Base-by-base conservation (phyloP, 2,797 vertebrate species). In the Botia kubotai region DNA sequence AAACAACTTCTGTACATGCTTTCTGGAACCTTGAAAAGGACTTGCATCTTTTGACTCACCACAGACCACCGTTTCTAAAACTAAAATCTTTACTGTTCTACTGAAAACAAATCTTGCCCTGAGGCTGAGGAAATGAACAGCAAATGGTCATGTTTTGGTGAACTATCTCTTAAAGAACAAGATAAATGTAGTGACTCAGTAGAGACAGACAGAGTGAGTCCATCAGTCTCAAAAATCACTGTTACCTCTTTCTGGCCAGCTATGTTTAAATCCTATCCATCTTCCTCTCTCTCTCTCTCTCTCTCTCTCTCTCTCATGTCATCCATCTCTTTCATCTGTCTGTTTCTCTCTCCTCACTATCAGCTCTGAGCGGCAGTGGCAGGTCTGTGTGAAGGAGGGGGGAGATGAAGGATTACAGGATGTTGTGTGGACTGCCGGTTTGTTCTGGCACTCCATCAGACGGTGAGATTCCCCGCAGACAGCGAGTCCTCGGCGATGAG, bases 241-340 rank as follows among this genome's bases (percentile, higher is more conserved):
- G 50, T 72, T 71, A 83, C 77, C 82, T 77, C 29, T 70, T 46
- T 7, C 14, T 79, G 46, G 60, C 55, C 55, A 69, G 63, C 26
- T 68, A 68, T 46, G 43, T 39, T 79, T 39, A 57, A 66, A 67
- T 23, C 50, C 43, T 62, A 70, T 62, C 17, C 21, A 55, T 23
- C 69, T 63, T 86, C 77, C 83, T 39, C 23, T 76, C 36, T 36
- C 4, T 36, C 33, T 36, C 4, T 36, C 33, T 36, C 33, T 36
- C 33, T n/a, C n/a, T n/a, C n/a, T 7, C 23, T 26, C 23, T 62
- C 50, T 72, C 23, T 50, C 68, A 33, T 62, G 36, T 81, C 74
- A 39, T 84, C 86, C 81, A 74, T 89, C 43, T 29, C 53, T 72
- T 57, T 65, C 70, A 62, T 75, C 84, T 89, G 90, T 69, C 57